Base-by-base conservation (phyloP, 2,113 vertebrate species). In the Catagonus wagneri region DNA sequence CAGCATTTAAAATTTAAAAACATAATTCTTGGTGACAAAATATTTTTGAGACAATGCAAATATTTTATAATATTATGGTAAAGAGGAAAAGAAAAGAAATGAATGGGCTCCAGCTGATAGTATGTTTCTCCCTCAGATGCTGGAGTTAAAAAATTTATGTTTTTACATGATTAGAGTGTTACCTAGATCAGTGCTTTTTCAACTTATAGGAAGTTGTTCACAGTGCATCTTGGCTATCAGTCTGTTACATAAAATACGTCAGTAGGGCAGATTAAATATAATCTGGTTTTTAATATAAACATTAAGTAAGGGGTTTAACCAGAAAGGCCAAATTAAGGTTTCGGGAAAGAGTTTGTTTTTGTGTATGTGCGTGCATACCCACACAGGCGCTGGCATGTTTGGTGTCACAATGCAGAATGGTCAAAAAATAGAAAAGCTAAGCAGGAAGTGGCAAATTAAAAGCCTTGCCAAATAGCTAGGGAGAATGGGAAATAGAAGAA, bases 1-100 rank as follows among this genome's bases (percentile, higher is more conserved):
- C 25, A 34, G 32, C 2, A 63, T 68, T 96, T 94, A 54, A 68
- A 96, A 89, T 44, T 58, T 78, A 50, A 91, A 63, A 80, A 68
- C 12, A 16, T 79, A 86, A 54, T 81, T 94, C 25, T 94, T 75
- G 7, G 2, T 50, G 19, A 95, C 32, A 87, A 92, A 52, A 52
- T 92, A 7, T 90, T 88, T 81, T 32, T 16, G 81, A 78, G 50
- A 54, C 32, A 66, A 15, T 20, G 19, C 14, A 54, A 72, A 44
- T 50, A 23, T 78, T 56, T 90, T 44, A 65, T n/a, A 90, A 94
- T 19, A 79, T 58, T 72, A 52, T 81, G 50, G 17, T 74, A 72
- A 92, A 75, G 79, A 0, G 27, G 34, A 39, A 71, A 6, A 25
- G 76, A 32, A 52, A 85, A 80, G 66, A 93, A 80, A 12, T 66